Evolutionary conservation across 2,113 vertebrate species (phyloP), one percentile per base, ranked within the genome.

Genomic region (Sclerurus mexicanus): DNA sequence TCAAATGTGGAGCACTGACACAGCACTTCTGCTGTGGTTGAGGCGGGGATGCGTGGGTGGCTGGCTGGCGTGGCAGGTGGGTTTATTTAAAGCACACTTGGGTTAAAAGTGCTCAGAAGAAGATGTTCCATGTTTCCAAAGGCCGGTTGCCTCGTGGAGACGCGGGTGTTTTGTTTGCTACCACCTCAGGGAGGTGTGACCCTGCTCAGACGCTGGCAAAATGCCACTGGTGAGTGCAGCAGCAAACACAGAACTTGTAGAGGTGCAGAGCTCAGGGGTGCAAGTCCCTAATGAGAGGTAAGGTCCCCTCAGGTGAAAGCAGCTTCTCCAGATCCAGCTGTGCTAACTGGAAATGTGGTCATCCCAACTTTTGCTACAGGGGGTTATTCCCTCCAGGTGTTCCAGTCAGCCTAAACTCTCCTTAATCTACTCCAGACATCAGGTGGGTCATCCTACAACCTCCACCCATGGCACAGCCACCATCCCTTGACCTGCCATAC

Each of bases 1-100:
- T 56, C 37, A 18, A 35, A 81, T 53, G 47, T 85, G 91, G 92
- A 81, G 40, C 78, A 58, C 31, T 95, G 76, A 95, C 66, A 35
- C 73, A 67, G 83, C 78, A 53, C 37, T 63, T 67, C 78, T 79
- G 28, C 63, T 37, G 35, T 2, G 9, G 46, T 12, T 3, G 18
- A 6, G 25, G 73, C 3, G 50, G 77, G 46, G 60, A 17, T 3
- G 49, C 4, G 47, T 68, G 71, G 79, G 91, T 84, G 94, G 93
- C 67, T 67, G 44, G 37, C 20, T 27, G 33, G 27, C 18, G 3
- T 6, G 6, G 16, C 42, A 27, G 25, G 31, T 40, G 76, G 47
- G 27, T 87, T 89, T 83, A 72, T 92, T 93, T 68, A 71, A 78
- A 81, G 75, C 47, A 63, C 24, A 3, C 52, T 74, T 8, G 19